These are phyloP conservation scores for Periophthalmus magnuspinnatus DNA, from an alignment of 2,797 vertebrate species.

Conservation along the genomic window DNA sequence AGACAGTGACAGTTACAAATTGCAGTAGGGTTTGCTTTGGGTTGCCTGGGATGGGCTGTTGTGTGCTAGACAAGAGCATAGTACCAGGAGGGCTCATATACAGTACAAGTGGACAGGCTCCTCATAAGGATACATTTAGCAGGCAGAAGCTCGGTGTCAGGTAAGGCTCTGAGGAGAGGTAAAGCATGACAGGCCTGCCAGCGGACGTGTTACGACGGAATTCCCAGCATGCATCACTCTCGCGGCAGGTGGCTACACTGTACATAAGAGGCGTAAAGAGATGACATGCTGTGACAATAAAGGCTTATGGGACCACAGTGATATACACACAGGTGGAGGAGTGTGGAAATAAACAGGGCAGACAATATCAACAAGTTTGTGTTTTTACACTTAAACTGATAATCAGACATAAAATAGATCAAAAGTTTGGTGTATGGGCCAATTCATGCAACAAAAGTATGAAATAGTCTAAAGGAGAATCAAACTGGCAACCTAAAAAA, in stretches of 20 bases:
- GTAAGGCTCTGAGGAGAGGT: conserved; percentile 39
- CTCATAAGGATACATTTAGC: conserved; percentile 15
- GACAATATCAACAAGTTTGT: background rate
- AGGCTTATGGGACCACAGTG: background rate
- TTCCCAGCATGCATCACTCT: conserved; percentile 15
- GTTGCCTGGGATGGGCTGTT: conserved; percentile 59
- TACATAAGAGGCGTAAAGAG: background rate
- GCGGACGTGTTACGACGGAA: conserved; percentile 17
- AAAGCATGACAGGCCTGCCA: conserved; percentile 43
- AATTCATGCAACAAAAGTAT: no score
- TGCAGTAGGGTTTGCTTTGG: conserved; percentile 59
- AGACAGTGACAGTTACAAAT: conserved; percentile 66
- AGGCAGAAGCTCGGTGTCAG: conserved; percentile 42
- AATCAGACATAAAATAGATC: no score
- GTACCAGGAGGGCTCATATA: conserved; percentile 6
- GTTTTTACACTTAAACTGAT: no score
- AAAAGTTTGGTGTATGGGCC: no score
- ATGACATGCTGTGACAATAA: conserved; percentile 2
- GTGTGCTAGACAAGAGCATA: conserved; percentile 47
- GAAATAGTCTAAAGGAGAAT: no score
- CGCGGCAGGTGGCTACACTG: conserved; percentile 10
- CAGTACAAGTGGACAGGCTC: conserved; percentile 33
- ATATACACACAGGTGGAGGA: background rate
- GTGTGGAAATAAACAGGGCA: background rate
- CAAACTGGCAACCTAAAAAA: no score